Conservation (phyloP, 2,113 vertebrate species). For the Acinonyx jubatus region DNA sequence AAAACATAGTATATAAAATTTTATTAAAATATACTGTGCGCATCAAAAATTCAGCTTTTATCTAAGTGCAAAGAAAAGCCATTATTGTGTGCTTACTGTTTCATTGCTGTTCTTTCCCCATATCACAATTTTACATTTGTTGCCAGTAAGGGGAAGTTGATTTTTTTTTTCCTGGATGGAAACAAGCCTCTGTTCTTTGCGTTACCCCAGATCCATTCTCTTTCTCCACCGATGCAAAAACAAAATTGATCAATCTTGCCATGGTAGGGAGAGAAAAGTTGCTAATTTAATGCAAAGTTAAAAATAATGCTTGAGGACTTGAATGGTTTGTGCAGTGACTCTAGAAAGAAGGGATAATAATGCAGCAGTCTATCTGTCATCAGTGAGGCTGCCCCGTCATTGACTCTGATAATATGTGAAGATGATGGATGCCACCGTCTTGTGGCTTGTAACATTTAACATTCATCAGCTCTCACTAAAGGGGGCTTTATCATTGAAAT, state of each 20-base stretch:
- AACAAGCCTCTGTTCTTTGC: conserved; percentile 63
- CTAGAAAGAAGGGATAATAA: conserved; percentile 92
- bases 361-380: conserved; percentile 95
- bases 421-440: conserved; percentile 92
- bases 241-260: conserved; percentile 86
- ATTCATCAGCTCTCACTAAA: conserved; percentile 89
- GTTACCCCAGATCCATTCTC: conserved; percentile 72
- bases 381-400: conserved; percentile 92
- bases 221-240: conserved; percentile 75
- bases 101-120: conserved; percentile 83
- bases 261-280: conserved; percentile 82
- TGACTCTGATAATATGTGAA: conserved; percentile 93
- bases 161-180: conserved; percentile 68
- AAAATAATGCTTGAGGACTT: conserved; percentile 86
- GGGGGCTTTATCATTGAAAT: conserved; percentile 94
- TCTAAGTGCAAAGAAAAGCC: conserved; percentile 89
- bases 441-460: conserved; percentile 88
- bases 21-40: conserved; percentile 94
- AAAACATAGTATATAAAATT: conserved; percentile 99
- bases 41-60: conserved; percentile 92
- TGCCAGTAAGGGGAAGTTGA: conserved; percentile 82
- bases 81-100: conserved; percentile 87
- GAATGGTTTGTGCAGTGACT: conserved; percentile 84
- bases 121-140: conserved; percentile 88
- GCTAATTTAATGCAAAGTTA: conserved; percentile 92